These are phyloP conservation scores for Physocephala rufipes DNA, from an alignment of 2,888 invertebrate genomes.

Conservation along the genomic window DNA sequence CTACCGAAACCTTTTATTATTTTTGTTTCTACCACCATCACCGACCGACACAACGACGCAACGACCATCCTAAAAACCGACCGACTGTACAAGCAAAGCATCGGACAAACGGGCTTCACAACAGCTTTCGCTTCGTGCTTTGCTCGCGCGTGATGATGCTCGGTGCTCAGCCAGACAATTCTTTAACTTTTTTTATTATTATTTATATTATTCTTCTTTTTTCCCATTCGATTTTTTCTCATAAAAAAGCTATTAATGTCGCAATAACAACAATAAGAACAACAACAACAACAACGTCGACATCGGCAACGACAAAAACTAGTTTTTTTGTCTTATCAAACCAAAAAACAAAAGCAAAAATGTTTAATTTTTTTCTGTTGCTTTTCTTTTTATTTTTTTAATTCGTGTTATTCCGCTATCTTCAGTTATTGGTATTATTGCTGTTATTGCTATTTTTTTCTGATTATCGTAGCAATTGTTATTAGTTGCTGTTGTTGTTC, in stretches of 20 bases:
- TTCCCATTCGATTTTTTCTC: background rate
- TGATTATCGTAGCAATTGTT: constrained; percentile 14
- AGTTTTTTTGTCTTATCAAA: too few relatives aligned
- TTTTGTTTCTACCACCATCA: too few relatives aligned
- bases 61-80: too few relatives aligned
- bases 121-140: too few relatives aligned
- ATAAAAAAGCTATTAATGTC: background rate
- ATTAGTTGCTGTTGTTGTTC: constrained; percentile 18
- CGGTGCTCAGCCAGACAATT: background rate
- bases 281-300: background rate
- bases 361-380: too few relatives aligned
- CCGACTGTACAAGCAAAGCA: too few relatives aligned
- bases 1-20: too few relatives aligned
- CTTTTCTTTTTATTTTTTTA: constrained; percentile 15
- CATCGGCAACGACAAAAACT: background rate
- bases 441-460: constrained; percentile 36
- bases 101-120: too few relatives aligned
- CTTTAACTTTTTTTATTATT: background rate
- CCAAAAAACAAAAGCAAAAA: too few relatives aligned
- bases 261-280: constrained; percentile 1
- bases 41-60: too few relatives aligned
- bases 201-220: background rate
- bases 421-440: constrained; percentile 32
- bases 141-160: too few relatives aligned
- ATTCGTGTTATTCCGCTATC: constrained; percentile 19